phyloP scores from a whole-genome alignment of 2,888 invertebrate genomes.

The Baccha elongata region DNA sequence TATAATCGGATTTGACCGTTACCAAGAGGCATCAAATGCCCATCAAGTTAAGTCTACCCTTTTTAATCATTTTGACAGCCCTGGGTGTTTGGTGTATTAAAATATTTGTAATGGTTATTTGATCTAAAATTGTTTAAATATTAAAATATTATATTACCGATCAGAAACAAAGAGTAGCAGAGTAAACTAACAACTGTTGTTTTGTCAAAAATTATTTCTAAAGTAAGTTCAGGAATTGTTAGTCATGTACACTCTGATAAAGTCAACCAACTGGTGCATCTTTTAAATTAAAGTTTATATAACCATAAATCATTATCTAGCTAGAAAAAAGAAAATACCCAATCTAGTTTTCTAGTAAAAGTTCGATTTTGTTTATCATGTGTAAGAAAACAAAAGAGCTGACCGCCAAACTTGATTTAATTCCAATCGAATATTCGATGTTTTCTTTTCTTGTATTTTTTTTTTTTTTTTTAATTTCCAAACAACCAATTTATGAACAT shows the following conservation, averaged over 20 bases:
- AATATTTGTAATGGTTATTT: constrained; percentile 17
- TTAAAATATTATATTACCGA: constrained; percentile 6
- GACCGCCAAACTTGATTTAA: constrained; percentile 12
- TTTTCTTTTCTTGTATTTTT: constrained; percentile 2
- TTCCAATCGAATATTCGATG: neutral
- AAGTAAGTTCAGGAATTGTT: neutral
- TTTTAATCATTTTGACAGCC: constrained; percentile 8
- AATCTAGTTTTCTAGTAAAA: neutral
- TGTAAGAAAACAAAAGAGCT: constrained; percentile 7
- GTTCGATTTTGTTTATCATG: neutral
- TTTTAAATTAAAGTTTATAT: neutral
- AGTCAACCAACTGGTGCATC: constrained; percentile 5
- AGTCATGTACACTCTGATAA: neutral
- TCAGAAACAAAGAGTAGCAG: neutral
- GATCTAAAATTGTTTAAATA: neutral
- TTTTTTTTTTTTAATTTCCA: constrained; percentile 1
- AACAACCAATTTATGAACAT: neutral
- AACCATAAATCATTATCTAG: constrained; percentile 12
- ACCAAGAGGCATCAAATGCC: constrained; percentile 1
- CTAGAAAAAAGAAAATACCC: neutral
- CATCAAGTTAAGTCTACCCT: neutral
- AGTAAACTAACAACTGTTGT: neutral
- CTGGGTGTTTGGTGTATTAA: neutral
- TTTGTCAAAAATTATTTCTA: neutral
- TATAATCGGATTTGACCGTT: constrained; percentile 17